These are phyloP conservation scores for Metellina segmentata DNA, from an alignment of 2,888 invertebrate genomes.

Conservation along the genomic window DNA sequence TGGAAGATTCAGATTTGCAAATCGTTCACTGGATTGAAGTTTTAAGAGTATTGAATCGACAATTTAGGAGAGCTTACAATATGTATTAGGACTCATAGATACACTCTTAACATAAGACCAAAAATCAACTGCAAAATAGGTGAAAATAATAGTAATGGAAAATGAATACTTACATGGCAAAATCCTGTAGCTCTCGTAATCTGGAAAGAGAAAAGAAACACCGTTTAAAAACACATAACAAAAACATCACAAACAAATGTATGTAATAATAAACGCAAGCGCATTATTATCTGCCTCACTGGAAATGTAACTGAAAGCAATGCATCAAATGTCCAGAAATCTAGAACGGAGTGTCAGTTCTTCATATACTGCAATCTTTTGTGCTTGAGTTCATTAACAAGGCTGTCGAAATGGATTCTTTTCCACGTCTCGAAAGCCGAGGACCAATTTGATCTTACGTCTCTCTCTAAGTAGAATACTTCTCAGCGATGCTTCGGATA, in stretches of 20 bases:
- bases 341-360: not conserved
- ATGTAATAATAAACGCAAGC: not conserved
- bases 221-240: not conserved
- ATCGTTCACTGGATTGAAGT: no score
- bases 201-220: slow-evolving; percentile 82
- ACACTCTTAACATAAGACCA: no score
- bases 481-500: not conserved
- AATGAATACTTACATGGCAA: slow-evolving; percentile 82
- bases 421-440: not conserved
- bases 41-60: no score
- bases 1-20: no score
- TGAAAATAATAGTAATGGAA: not conserved
- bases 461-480: not conserved
- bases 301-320: not conserved
- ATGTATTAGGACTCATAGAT: no score
- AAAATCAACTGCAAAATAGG: no score
- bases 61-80: no score
- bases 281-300: not conserved
- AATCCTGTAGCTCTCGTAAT: slow-evolving; percentile 93
- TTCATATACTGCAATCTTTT: not conserved
- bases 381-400: not conserved
- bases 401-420: not conserved
- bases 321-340: not conserved
- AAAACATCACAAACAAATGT: not conserved
- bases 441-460: not conserved